Percentiles rank a stretch among this genome's conserved stretches.
phyloP scores from a whole-genome alignment of 2,113 vertebrate genomes.

The Ranitomeya variabilis region DNA sequence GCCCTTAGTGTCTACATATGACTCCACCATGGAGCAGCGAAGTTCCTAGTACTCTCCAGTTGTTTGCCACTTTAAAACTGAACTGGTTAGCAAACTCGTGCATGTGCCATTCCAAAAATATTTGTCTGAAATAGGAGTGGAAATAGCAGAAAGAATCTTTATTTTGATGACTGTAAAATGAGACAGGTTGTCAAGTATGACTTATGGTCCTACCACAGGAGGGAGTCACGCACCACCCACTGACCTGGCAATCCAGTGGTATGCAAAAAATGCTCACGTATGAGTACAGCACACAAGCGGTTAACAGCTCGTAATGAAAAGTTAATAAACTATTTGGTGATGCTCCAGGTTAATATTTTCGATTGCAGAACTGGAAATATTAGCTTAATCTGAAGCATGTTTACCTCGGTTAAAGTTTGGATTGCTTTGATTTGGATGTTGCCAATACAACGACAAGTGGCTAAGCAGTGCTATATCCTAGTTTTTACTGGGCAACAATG shows the following conservation, averaged over 20 bases:
- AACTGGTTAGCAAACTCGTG: not conserved
- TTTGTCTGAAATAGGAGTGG: not conserved
- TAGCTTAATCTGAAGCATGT: not conserved
- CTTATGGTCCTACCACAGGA: constrained; percentile 5
- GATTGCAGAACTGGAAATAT: not conserved
- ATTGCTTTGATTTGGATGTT: not conserved
- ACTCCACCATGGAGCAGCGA: too few relatives aligned
- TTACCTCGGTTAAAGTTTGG: not conserved
- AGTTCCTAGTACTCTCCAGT: not conserved
- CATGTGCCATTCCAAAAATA: not conserved
- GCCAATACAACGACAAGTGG: too few relatives aligned
- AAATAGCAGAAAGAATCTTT: not conserved
- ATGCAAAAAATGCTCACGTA: not conserved
- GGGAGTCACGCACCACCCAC: constrained; percentile 2
- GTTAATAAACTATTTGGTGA: not conserved
- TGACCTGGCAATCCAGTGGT: not conserved
- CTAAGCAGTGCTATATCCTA: too few relatives aligned
- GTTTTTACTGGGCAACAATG: too few relatives aligned
- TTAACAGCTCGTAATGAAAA: not conserved
- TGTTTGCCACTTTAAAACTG: not conserved
- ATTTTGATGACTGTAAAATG: not conserved
- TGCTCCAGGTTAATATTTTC: not conserved
- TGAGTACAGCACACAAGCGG: not conserved
- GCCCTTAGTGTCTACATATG: too few relatives aligned
- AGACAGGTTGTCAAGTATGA: not conserved